A percentile compares a stretch with the other conserved stretches of the same genome.
phyloP scores from a whole-genome alignment of 2,113 vertebrate species.

The Fukomys damarensis region DNA sequence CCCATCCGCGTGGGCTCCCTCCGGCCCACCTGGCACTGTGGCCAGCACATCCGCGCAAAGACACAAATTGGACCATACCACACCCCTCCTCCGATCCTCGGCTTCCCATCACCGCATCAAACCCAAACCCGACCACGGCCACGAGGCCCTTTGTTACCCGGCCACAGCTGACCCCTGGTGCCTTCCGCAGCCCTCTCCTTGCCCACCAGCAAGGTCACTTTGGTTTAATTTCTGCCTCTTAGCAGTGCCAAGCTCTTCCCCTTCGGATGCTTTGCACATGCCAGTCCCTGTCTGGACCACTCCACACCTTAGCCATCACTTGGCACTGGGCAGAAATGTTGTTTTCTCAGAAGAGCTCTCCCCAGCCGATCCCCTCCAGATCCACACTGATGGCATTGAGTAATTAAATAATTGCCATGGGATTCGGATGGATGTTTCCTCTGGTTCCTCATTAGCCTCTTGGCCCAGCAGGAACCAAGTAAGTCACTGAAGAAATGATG shows the following conservation, averaged over 20 bases:
- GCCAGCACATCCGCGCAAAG: neutral
- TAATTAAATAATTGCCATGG: neutral
- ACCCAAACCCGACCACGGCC: neutral
- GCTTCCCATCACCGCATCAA: neutral
- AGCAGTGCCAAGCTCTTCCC: neutral
- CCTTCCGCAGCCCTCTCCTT: neutral
- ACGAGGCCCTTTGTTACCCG: neutral
- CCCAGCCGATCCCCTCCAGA: neutral
- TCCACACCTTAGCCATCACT: neutral
- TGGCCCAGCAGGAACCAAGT: neutral
- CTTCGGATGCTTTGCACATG: neutral
- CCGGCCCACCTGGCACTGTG: neutral
- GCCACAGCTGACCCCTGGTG: neutral
- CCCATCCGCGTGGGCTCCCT: neutral
- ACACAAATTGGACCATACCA: slow-evolving; percentile 25
- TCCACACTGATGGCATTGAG: neutral
- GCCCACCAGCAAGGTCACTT: neutral
- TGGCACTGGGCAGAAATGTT: neutral
- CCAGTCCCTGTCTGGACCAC: neutral
- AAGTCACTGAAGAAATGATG: neutral
- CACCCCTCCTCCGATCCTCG: neutral
- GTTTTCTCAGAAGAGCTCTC: slow-evolving; percentile 42
- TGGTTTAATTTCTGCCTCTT: neutral
- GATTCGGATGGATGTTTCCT: neutral
- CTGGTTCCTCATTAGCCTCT: neutral